These are phyloP conservation scores for Harmothoe impar DNA, from an alignment of 2,888 invertebrate species.

Conservation along the genomic window DNA sequence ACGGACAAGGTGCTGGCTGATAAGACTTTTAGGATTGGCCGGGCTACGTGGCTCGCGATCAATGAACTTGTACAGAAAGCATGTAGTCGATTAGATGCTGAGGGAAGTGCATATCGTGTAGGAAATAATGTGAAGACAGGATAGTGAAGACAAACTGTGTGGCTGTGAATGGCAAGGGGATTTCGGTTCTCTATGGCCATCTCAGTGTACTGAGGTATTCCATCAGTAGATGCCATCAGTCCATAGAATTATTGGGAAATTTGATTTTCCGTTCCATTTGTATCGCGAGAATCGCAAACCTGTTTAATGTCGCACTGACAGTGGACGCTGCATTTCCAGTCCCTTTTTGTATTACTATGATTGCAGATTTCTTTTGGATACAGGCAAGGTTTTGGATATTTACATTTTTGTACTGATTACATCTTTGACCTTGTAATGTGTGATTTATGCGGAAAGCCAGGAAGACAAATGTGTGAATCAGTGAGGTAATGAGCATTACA, in stretches of 20 bases:
- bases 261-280: conserved; percentile 29
- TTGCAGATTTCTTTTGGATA: neutral
- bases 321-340: conserved; percentile 38
- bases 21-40: too few relatives aligned
- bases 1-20: too few relatives aligned
- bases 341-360: conserved; percentile 39
- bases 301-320: conserved; percentile 18
- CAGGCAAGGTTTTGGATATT: conserved; percentile 20
- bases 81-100: neutral
- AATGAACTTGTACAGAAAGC: neutral
- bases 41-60: neutral
- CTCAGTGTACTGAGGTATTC: neutral
- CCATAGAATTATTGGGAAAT: neutral
- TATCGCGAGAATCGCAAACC: conserved; percentile 24
- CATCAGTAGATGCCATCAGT: neutral
- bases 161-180: neutral
- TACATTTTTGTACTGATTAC: conserved; percentile 35
- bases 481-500: neutral
- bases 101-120: neutral
- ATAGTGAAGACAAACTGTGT: neutral
- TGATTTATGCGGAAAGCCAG: neutral
- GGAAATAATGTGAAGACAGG: neutral
- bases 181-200: neutral
- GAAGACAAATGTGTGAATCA: neutral
- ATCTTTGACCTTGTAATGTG: conserved; percentile 7